Evolutionary conservation across 2,113 vertebrate genomes (phyloP), one percentile per base, ranked within the genome.

Genomic region (Falcunculus frontatus): DNA sequence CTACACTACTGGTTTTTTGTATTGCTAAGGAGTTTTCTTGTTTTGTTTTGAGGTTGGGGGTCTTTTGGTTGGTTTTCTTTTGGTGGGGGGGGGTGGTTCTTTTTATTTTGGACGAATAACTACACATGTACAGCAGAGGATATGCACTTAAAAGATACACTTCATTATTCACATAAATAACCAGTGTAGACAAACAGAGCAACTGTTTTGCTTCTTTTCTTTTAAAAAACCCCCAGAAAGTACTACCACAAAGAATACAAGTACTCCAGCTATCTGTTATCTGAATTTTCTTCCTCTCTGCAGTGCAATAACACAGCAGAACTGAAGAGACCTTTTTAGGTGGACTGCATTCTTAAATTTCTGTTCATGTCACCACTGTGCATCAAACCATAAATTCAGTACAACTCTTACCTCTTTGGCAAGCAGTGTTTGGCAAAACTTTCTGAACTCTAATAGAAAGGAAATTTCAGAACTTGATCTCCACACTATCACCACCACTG

Each of bases 11-110:
- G 42, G 4, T 2, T 59, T 84, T 80, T 55, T 22, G 6, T 25
- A 42, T 10, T 2, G 2, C 17, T 63, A 1, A 73, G 35, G 8
- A 26, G 33, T 30, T 87, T 75, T 52, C 29, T 76, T 69, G 6
- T 14, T 77, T 60, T 67, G 22, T 35, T 79, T 75, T 65, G 42
- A 59, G 14, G 30, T 6, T 53, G 15, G 0, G 16, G 3, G 29
- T 27, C 33, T 62, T 53, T 39, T 67, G 23, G 16, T 21, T 27
- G 7, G 1, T 39, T 55, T 87, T 47, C 16, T 65, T 69, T 27
- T 8, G 16, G 2, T 1, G 11, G 3, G 2, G 15, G 4, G 6
- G 7, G 11, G 9, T 39, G 9, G 21, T 65, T 14, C 8, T 52
- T 79, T 70, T 20, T n/a, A 18, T 73, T 94, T 64, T 62, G 16